Percentiles rank a stretch among this genome's conserved stretches.
Conservation (phyloP, 2,888 invertebrate species). For the Amphipyra berbera region DNA sequence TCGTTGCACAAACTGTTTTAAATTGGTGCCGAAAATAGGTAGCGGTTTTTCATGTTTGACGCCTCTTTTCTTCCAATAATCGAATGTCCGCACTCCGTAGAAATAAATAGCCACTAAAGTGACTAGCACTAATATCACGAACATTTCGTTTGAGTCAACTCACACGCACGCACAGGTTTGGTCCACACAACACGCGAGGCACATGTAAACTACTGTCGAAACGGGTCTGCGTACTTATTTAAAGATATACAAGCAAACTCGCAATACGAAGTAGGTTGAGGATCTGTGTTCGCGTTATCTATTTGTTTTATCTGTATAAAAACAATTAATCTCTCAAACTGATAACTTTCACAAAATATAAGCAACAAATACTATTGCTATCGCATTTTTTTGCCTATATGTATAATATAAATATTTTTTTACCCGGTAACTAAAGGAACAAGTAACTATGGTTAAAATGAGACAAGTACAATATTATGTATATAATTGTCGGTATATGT, state of each 20-base stretch:
- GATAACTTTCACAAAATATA: conserved; percentile 14
- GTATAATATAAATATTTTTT: not conserved
- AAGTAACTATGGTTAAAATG: too few relatives aligned
- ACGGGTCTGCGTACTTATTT: conserved; percentile 20
- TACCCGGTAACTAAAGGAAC: too few relatives aligned
- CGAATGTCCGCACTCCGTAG: conserved; percentile 73
- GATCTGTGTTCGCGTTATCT: conserved; percentile 20
- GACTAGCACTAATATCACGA: conserved; percentile 61
- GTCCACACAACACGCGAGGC: conserved; percentile 20
- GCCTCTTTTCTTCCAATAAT: conserved; percentile 80
- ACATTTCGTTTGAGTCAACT: conserved; percentile 60
- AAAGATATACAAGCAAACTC: conserved; percentile 11
- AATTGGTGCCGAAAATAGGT: conserved; percentile 76
- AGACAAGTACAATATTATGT: too few relatives aligned
- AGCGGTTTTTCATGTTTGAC: conserved; percentile 78
- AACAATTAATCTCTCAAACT: conserved; percentile 6
- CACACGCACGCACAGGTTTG: conserved; percentile 15
- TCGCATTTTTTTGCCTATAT: not conserved
- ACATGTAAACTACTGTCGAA: conserved; percentile 32
- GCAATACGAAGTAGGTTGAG: not conserved
- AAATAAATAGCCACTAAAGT: conserved; percentile 67
- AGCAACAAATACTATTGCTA: not conserved
- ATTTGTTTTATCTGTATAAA: conserved; percentile 23
- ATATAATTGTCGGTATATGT: too few relatives aligned
- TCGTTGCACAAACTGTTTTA: conserved; percentile 72